Percentiles rank a stretch among this genome's conserved stretches.
These are phyloP conservation scores for Paracanthobrama guichenoti DNA, from an alignment of 2,113 vertebrate genomes.

Conservation along the genomic window DNA sequence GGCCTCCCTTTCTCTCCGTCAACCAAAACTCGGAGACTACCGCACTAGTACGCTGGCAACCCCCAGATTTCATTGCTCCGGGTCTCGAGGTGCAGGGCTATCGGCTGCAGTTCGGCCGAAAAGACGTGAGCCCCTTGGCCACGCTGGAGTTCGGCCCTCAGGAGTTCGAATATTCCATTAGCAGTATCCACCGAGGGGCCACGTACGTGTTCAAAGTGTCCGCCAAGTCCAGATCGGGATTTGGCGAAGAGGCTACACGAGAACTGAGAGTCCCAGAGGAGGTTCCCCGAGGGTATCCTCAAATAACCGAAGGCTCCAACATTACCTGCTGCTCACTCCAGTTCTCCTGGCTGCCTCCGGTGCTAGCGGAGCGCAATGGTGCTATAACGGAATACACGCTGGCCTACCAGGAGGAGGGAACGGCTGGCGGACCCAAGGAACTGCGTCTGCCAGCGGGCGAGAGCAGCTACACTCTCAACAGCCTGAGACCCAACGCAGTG, in stretches of 20 bases:
- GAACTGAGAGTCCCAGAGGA: slow-evolving; percentile 87
- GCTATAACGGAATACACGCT: slow-evolving; percentile 92
- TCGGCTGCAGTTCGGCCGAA: slow-evolving; percentile 91
- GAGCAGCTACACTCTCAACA: slow-evolving; percentile 86
- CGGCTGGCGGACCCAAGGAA: slow-evolving; percentile 76
- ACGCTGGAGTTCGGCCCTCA: slow-evolving; percentile 85
- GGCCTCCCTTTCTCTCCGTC: slow-evolving; percentile 87
- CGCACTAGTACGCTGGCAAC: slow-evolving; percentile 88
- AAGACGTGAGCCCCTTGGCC: slow-evolving; percentile 82
- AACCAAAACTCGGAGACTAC: slow-evolving; percentile 84
- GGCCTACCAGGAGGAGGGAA: slow-evolving; percentile 85
- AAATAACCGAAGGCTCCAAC: slow-evolving; percentile 85
- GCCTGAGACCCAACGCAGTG: slow-evolving; percentile 91
- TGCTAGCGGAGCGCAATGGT: slow-evolving; percentile 90
- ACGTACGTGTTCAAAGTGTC: slow-evolving; percentile 92
- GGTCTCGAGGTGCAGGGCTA: slow-evolving; percentile 89
- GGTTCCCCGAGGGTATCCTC: slow-evolving; percentile 88
- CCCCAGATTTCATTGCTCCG: slow-evolving; percentile 77
- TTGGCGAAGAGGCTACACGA: slow-evolving; percentile 86
- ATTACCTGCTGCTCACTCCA: slow-evolving; percentile 87
- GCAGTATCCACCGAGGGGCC: slow-evolving; percentile 87
- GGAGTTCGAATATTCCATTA: slow-evolving; percentile 80
- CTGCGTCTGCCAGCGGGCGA: slow-evolving; percentile 83
- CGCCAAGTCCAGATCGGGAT: slow-evolving; percentile 88
- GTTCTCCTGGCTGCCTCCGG: slow-evolving; percentile 92